phyloP scores from a whole-genome alignment of 2,888 invertebrate species.

The Polydrusus cervinus region DNA sequence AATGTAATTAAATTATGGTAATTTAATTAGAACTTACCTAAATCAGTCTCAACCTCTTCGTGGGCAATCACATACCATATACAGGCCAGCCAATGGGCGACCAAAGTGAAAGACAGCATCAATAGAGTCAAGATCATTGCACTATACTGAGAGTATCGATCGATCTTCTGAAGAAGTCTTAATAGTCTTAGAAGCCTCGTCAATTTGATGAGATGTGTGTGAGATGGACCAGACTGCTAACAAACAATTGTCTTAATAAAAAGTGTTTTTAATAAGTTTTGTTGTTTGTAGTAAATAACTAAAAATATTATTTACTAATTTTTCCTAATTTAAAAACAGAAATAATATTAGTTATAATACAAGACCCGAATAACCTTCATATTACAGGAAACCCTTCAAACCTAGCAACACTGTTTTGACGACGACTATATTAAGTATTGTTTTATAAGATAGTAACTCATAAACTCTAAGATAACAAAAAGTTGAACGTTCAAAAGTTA shows the following conservation, averaged over 20 bases:
- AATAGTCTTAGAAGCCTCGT: constrained; percentile 92
- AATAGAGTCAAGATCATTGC: constrained; percentile 94
- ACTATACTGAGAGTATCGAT: constrained; percentile 96
- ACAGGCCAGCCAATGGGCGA: constrained; percentile 97
- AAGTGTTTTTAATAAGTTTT: background rate
- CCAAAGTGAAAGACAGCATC: constrained; percentile 94
- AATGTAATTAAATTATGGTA: no score
- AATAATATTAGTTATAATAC: no score
- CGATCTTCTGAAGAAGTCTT: constrained; percentile 94
- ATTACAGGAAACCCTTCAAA: no score
- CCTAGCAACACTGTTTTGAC: no score
- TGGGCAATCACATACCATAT: constrained; percentile 97
- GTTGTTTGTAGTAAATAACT: no score
- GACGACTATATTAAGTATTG: no score
- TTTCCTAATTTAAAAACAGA: no score
- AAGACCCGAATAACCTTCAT: no score
- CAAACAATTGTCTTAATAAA: constrained; percentile 29
- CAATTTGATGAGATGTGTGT: constrained; percentile 94
- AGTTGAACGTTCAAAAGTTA: no score
- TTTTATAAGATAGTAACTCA: no score
- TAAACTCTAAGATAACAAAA: no score
- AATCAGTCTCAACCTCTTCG: constrained; percentile 78
- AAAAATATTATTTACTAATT: no score
- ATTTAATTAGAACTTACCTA: constrained; percentile 77
- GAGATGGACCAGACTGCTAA: constrained; percentile 82